Evolutionary conservation across 2,797 vertebrate genomes (phyloP), one percentile per base, ranked within the genome.

Genomic region (Halcyon leucocephala): DNA sequence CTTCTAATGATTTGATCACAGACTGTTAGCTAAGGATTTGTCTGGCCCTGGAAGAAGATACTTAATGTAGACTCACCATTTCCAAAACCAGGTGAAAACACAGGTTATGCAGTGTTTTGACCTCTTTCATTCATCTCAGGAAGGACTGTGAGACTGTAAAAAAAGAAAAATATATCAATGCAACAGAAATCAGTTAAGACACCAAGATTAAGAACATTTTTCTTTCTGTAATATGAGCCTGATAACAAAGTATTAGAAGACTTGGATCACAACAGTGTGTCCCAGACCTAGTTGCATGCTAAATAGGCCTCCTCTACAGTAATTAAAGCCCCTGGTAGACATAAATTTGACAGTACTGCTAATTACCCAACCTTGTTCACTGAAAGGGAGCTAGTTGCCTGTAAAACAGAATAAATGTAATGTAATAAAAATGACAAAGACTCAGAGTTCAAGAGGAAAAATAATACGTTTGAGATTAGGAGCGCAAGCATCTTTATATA

Each of bases 371-470:
- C 54, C 11, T 81, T 88, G n/a, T 33, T 93, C 89, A 49, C 58
- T 83, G 89, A 90, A 85, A 95, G 51, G 60, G 80, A 88, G 62
- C 66, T 92, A 72, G 85, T 83, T 90, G 69, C 85, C 72, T 95
- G 62, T 72, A 82, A 91, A 95, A 86, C 22, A 94, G 60, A 72
- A 4, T 51, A 91, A 85, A 22, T 66, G 35, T 64, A 95, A 71
- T 54, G 84, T 85, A 94, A 94, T 81, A 71, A 69, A 89, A 94
- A 92, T 79, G 89, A 91, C 87, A 94, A 90, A 93, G 66, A 33
- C 65, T 88, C 65, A 39, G 60, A 85, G 58, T 86, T 96, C 70
- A 91, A 86, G 62, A 89, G 15, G 69, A 88, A 82, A 91, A 95
- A 93, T 37, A 93, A 51, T 66, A 80, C 0, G 0, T 69, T 78